These are phyloP conservation scores for Piprites chloris DNA, from an alignment of 2,113 vertebrate species.

Conservation along the genomic window DNA sequence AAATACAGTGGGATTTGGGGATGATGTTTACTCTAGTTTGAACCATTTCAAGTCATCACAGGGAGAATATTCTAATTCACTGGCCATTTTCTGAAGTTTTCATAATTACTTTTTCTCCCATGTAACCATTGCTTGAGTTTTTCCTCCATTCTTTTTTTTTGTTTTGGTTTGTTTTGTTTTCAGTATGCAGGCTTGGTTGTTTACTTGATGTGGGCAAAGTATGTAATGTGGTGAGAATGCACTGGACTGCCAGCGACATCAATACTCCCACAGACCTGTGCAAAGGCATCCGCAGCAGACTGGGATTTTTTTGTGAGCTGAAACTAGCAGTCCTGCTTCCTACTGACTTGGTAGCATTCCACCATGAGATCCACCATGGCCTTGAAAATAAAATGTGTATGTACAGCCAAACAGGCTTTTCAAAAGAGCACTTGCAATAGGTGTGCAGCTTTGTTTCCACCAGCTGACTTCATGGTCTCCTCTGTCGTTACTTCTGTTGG, in stretches of 20 bases:
- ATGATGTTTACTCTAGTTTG: neutral
- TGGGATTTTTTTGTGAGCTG: slow-evolving; percentile 35
- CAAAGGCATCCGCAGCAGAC: neutral
- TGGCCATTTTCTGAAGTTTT: neutral
- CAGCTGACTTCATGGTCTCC: neutral
- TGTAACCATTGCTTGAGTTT: neutral
- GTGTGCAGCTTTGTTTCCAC: neutral
- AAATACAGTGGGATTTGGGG: neutral
- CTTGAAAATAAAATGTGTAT: neutral
- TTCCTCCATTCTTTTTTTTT: neutral
- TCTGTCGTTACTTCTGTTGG: neutral
- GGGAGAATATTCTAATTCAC: neutral
- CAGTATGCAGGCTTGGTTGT: slow-evolving; percentile 26
- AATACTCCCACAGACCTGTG: slow-evolving; percentile 35
- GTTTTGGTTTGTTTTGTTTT: neutral
- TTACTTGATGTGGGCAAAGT: slow-evolving; percentile 31
- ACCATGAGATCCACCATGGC: neutral
- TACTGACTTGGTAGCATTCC: neutral
- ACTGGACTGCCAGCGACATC: neutral
- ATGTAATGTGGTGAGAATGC: slow-evolving; percentile 14
- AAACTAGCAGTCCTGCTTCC: slow-evolving; percentile 39
- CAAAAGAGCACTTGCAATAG: neutral
- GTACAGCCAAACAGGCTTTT: neutral
- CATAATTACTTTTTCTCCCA: neutral
- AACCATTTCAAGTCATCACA: neutral